Conservation (phyloP, 2,797 vertebrate species). For the Gallinago nigripennis region DNA sequence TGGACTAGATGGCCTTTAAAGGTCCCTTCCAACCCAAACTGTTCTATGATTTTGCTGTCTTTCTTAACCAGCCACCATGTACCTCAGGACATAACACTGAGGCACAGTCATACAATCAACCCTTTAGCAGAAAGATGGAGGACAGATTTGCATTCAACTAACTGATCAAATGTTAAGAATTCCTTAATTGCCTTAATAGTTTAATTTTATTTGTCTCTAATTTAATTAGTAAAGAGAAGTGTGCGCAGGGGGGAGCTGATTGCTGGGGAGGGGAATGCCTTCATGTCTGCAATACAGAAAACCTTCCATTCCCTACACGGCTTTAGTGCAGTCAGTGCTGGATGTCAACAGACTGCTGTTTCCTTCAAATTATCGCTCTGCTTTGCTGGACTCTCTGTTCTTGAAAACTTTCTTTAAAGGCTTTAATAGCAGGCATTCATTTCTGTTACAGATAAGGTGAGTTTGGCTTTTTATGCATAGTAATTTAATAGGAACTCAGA, state of each 20-base stretch:
- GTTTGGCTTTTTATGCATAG: slow-evolving; percentile 57
- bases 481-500: slow-evolving; percentile 74
- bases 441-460: slow-evolving; percentile 79
- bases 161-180: slow-evolving; percentile 76
- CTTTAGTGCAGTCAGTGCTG: neutral
- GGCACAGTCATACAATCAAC: neutral
- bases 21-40: neutral
- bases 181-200: slow-evolving; percentile 77
- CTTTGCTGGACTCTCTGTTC: slow-evolving; percentile 56
- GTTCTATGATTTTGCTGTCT: neutral
- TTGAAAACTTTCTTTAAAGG: slow-evolving; percentile 61
- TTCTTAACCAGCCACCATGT: slow-evolving; percentile 10
- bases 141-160: slow-evolving; percentile 74
- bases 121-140: slow-evolving; percentile 52
- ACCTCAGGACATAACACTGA: neutral
- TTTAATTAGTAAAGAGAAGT: slow-evolving; percentile 73
- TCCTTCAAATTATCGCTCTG: slow-evolving; percentile 51
- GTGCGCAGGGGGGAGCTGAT: neutral
- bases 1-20: neutral
- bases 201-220: slow-evolving; percentile 82
- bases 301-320: slow-evolving; percentile 7
- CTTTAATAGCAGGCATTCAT: slow-evolving; percentile 78
- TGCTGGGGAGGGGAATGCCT: slow-evolving; percentile 24
- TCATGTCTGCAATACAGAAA: neutral
- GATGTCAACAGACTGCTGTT: slow-evolving; percentile 49